Conservation (phyloP, 2,113 vertebrate genomes). For the Sialia sialis region DNA sequence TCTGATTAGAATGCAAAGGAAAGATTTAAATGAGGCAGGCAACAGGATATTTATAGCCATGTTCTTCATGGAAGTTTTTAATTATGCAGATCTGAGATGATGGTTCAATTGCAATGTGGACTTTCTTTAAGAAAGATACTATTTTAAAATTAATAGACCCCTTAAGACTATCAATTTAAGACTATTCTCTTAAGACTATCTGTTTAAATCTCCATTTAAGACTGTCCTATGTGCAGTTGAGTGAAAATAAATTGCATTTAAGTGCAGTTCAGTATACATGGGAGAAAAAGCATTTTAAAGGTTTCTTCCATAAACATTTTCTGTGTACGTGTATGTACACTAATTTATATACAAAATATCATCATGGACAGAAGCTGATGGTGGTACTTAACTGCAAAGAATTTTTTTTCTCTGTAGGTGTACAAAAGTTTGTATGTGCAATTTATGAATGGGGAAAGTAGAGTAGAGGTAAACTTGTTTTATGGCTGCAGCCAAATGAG, state of each 20-base stretch:
- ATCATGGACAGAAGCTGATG: background rate
- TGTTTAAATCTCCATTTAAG: background rate
- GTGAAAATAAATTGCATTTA: background rate
- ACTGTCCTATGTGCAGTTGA: background rate
- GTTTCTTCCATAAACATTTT: background rate
- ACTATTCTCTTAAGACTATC: background rate
- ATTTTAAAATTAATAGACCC: background rate
- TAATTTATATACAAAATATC: background rate
- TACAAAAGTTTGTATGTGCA: background rate
- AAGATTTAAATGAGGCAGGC: background rate
- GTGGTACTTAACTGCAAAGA: background rate
- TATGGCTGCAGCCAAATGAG: background rate
- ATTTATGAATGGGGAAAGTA: background rate
- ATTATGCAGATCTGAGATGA: background rate
- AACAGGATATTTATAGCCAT: background rate
- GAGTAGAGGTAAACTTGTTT: background rate
- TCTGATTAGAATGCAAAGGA: constrained; percentile 20
- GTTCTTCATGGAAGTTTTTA: background rate
- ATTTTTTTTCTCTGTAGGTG: background rate
- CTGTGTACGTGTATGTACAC: fast-evolving
- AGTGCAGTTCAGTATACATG: background rate
- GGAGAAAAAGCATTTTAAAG: background rate
- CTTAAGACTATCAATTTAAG: background rate
- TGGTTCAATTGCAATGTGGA: background rate
- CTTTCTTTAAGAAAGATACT: background rate